Conservation (phyloP, 2,113 vertebrate species). For the Microtus richardsoni region DNA sequence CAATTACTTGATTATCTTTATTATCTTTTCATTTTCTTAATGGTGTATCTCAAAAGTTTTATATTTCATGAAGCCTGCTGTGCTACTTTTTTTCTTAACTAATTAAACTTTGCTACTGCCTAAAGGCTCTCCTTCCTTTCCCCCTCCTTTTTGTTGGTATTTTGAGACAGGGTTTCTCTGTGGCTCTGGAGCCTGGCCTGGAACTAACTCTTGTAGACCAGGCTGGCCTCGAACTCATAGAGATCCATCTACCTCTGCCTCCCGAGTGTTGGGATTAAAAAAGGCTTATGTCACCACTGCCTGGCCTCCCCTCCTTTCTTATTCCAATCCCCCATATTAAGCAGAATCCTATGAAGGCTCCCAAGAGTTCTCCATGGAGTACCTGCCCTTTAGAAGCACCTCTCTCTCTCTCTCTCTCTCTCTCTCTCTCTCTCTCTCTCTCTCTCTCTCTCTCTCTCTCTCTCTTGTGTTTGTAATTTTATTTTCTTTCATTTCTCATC, state of each 20-base stretch:
- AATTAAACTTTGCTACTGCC: neutral
- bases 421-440: no score
- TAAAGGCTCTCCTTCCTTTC: neutral
- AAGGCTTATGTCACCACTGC: no score
- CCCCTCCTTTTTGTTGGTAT: no score
- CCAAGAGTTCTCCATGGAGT: neutral
- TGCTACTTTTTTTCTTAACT: slow-evolving; percentile 8
- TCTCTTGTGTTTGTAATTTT: neutral
- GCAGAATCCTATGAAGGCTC: neutral
- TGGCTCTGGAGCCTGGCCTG: no score
- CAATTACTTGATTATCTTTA: neutral
- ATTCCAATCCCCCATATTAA: slow-evolving; percentile 3
- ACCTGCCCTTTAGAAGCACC: neutral
- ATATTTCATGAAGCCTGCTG: slow-evolving; percentile 10
- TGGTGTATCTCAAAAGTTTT: neutral
- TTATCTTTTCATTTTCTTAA: neutral
- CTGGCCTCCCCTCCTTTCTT: neutral
- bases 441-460: no score
- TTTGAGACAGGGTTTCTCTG: no score
- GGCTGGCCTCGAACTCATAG: no score
- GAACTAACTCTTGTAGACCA: no score
- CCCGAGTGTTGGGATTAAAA: no score
- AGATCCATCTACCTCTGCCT: no score
- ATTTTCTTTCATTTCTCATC: neutral
- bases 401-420: no score